Percentiles rank a stretch among this genome's conserved stretches.
Conservation (phyloP, 2,113 vertebrate genomes). For the Stercorarius parasiticus region DNA sequence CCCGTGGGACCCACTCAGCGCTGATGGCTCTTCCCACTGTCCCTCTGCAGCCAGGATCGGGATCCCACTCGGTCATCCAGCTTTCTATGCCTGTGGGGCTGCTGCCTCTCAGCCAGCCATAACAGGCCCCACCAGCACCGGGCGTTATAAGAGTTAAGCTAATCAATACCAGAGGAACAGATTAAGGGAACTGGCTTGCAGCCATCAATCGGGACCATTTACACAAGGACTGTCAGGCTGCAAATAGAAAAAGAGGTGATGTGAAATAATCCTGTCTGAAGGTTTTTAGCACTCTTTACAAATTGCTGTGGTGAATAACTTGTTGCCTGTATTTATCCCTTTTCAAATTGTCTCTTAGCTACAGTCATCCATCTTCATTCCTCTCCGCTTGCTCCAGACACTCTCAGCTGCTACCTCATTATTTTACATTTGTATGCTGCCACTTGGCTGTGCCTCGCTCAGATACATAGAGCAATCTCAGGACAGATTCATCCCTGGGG, state of each 20-base stretch:
- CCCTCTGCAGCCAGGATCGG: accelerated
- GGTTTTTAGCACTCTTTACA: constrained; percentile 77
- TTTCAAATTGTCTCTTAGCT: constrained; percentile 78
- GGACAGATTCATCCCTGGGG: not conserved
- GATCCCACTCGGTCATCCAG: accelerated
- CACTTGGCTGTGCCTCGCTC: not conserved
- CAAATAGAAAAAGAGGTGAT: constrained; percentile 65
- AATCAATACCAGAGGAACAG: constrained; percentile 34
- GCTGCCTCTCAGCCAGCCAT: not conserved
- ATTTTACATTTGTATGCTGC: constrained; percentile 62
- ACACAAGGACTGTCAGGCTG: constrained; percentile 57
- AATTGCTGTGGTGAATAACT: constrained; percentile 77
- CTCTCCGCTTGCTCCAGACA: constrained; percentile 42
- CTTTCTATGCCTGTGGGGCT: not conserved
- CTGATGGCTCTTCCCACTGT: not conserved
- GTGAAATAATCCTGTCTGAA: constrained; percentile 74
- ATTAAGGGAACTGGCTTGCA: constrained; percentile 8
- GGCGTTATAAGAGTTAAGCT: not conserved
- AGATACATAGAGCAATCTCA: not conserved
- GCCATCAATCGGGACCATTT: constrained; percentile 70
- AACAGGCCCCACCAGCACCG: not conserved
- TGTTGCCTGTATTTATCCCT: constrained; percentile 81
- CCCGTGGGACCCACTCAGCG: accelerated
- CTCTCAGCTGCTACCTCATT: constrained; percentile 68
- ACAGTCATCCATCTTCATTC: constrained; percentile 80